phyloP scores from a whole-genome alignment of 2,797 vertebrate genomes.

The Intellagama lesueurii region DNA sequence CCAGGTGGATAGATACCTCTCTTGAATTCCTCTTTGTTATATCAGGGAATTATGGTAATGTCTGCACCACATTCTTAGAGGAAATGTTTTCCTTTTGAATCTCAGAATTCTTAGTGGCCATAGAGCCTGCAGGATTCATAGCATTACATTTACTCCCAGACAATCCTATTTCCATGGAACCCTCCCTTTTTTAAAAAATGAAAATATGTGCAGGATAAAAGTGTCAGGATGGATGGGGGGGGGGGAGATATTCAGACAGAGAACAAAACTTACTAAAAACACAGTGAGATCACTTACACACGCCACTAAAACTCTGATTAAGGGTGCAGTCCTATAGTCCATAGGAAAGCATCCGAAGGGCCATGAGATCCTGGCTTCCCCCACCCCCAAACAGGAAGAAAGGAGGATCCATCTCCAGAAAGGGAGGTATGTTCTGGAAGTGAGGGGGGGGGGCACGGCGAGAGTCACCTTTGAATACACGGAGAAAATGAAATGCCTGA shows the following conservation, averaged over 20 bases:
- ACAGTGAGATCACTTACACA: not conserved
- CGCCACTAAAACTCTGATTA: not conserved
- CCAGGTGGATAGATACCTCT: conserved; percentile 1
- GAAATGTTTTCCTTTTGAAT: not conserved
- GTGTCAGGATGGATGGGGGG: not conserved
- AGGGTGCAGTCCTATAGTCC: not conserved
- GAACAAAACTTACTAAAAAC: not conserved
- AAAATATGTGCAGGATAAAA: not conserved
- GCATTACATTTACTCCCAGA: not conserved
- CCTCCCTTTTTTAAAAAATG: not conserved
- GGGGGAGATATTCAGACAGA: not conserved
- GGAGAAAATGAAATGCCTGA: not conserved
- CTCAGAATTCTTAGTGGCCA: not conserved
- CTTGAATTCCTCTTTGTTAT: conserved; percentile 16
- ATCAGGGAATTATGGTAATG: conserved; percentile 13
- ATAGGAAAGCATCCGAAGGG: not conserved
- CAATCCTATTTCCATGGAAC: not conserved
- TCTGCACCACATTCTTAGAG: not conserved
- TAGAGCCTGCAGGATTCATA: not conserved
- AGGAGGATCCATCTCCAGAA: not conserved
- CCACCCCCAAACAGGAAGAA: not conserved
- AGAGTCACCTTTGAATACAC: not conserved
- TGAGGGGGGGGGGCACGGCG: no score
- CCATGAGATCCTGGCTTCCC: no score
- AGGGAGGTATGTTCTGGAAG: no score